A percentile compares a stretch with the other conserved stretches of the same genome.
Evolutionary conservation across 2,113 vertebrate genomes (phyloP).

Genomic region (Elgaria multicarinata): DNA sequence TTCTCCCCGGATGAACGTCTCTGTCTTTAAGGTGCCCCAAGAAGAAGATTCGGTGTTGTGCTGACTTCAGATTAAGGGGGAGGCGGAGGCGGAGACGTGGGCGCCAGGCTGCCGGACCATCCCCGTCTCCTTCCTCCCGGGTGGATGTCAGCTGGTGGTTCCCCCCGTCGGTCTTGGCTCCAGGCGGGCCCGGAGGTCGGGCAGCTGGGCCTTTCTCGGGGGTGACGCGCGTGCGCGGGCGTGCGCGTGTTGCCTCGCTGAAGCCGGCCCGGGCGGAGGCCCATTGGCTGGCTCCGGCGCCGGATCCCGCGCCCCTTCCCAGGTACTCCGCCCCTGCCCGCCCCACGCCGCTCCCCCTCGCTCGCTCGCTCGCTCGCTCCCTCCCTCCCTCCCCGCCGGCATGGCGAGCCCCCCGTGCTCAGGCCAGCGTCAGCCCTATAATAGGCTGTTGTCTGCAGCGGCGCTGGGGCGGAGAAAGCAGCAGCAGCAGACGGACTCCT

Average conservation of each 20-base stretch:
- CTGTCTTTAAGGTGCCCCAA: no score
- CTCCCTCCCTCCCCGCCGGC: constrained; percentile 25
- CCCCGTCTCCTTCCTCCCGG: not conserved
- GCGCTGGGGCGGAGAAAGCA: constrained; percentile 59
- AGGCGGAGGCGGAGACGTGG: no score
- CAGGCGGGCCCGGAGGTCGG: fast-evolving
- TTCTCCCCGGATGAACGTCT: no score
- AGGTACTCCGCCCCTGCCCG: constrained; percentile 47
- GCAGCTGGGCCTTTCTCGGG: no score
- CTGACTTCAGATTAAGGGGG: no score
- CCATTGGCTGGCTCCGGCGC: constrained; percentile 51
- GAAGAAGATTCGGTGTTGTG: no score
- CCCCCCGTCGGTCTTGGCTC: not conserved
- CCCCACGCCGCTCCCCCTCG: constrained; percentile 20
- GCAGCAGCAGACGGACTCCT: not conserved
- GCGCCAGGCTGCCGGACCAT: not conserved
- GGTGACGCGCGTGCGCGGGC: not conserved
- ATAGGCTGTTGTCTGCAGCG: constrained; percentile 50
- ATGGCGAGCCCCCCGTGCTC: constrained; percentile 38
- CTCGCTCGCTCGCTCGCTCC: no score
- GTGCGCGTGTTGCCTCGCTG: not conserved
- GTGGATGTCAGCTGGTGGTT: no score
- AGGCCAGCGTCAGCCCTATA: constrained; percentile 43
- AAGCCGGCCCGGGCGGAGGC: not conserved
- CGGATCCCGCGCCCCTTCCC: constrained; percentile 34